Evolutionary conservation across 2,113 vertebrate genomes (phyloP).

Genomic region (Chelonoidis abingdonii): DNA sequence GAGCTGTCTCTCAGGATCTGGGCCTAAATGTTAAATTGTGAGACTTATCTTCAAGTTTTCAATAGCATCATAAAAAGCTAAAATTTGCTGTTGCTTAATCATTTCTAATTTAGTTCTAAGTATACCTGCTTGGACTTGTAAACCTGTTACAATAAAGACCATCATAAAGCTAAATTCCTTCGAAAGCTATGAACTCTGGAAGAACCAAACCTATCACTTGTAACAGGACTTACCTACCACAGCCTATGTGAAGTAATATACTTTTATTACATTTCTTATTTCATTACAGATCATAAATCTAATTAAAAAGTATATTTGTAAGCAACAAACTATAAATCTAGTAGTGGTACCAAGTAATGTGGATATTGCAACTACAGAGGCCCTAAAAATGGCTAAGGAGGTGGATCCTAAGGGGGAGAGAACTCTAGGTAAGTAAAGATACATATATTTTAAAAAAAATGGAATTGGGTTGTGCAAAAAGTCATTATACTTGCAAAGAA

Average conservation of each 20-base stretch:
- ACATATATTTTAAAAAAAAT: neutral
- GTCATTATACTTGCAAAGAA: neutral
- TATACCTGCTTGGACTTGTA: neutral
- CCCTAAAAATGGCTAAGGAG: conserved; percentile 84
- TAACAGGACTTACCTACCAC: neutral
- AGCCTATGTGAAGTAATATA: neutral
- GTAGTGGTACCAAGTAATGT: conserved; percentile 87
- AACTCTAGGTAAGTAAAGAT: conserved; percentile 78
- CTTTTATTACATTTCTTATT: neutral
- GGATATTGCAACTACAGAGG: conserved; percentile 88
- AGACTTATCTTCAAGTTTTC: neutral
- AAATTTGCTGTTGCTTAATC: neutral
- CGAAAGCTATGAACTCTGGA: neutral
- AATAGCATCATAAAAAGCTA: neutral
- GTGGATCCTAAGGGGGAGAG: conserved; percentile 84
- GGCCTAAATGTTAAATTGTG: neutral
- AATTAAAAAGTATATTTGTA: conserved; percentile 82
- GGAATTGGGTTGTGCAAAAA: neutral
- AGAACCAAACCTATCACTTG: neutral
- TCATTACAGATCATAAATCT: conserved; percentile 82
- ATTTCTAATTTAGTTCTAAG: neutral
- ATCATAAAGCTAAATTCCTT: neutral
- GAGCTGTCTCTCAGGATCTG: neutral
- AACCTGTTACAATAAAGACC: too few relatives aligned
- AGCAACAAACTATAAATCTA: conserved; percentile 84